phyloP scores from a whole-genome alignment of 2,888 invertebrate species.

The Agrotis puta region DNA sequence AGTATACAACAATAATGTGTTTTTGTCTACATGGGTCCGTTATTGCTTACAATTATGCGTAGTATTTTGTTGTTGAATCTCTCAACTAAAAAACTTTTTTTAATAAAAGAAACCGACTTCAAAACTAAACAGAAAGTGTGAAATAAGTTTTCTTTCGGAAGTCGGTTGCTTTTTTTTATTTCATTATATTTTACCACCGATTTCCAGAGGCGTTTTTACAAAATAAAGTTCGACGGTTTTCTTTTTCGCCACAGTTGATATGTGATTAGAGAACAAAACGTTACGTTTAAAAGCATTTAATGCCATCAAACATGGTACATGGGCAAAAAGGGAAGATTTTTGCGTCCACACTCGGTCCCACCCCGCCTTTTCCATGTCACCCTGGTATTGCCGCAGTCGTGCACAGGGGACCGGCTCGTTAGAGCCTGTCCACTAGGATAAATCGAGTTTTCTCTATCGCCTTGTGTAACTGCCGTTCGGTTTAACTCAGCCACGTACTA shows the following conservation, averaged over 20 bases:
- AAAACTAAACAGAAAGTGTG: no score
- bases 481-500: conserved; percentile 70
- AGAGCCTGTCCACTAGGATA: conserved; percentile 77
- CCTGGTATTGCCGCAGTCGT: conserved; percentile 73
- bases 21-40: no score
- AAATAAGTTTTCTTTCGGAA: no score
- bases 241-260: not conserved
- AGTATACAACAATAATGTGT: no score
- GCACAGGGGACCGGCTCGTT: conserved; percentile 76
- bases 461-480: conserved; percentile 74
- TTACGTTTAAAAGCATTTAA: conserved; percentile 42
- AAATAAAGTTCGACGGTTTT: not conserved
- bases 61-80: no score
- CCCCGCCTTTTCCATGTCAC: conserved; percentile 85
- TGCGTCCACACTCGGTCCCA: conserved; percentile 68
- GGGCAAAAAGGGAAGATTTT: conserved; percentile 67
- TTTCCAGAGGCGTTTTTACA: no score
- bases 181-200: no score
- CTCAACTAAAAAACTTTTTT: no score
- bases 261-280: not conserved
- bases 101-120: no score
- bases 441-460: conserved; percentile 79
- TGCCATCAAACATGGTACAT: conserved; percentile 44
- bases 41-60: no score
- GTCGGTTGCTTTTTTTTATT: no score